A percentile compares a stretch with the other conserved stretches of the same genome.
Evolutionary conservation across 1,140 invertebrate species (phyloP).

Genomic region (Caenorhabditis latens): DNA sequence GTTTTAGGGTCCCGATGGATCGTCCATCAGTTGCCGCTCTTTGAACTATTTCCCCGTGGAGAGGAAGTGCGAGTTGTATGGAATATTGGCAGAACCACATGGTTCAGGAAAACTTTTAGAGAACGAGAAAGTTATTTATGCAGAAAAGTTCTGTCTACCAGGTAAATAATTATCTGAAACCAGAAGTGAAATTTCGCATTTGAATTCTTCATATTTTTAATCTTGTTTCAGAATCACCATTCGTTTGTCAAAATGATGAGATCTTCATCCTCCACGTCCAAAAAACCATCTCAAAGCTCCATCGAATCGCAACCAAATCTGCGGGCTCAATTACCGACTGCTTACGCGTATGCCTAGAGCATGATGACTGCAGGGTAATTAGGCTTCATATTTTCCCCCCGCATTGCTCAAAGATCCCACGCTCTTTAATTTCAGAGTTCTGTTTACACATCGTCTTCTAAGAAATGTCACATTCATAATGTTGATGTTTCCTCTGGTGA

Average conservation of each 20-base stretch:
- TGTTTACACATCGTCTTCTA: slow-evolving; percentile 35
- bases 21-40: slow-evolving; percentile 47
- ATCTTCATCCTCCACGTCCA: slow-evolving; percentile 62
- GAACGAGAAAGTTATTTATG: slow-evolving; percentile 57
- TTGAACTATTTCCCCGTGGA: slow-evolving; percentile 55
- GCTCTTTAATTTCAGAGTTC: slow-evolving; percentile 22
- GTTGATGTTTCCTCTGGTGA: slow-evolving; percentile 27
- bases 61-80: slow-evolving; percentile 56
- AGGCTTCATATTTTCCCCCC: background rate
- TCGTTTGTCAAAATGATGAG: slow-evolving; percentile 57
- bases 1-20: slow-evolving; percentile 59
- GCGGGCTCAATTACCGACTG: slow-evolving; percentile 54
- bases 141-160: slow-evolving; percentile 61
- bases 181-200: too few relatives aligned
- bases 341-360: slow-evolving; percentile 20
- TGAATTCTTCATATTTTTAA: background rate
- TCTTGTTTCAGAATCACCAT: slow-evolving; percentile 26
- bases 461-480: slow-evolving; percentile 41
- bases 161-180: background rate
- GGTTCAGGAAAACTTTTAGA: slow-evolving; percentile 59
- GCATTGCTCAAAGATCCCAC: slow-evolving; percentile 8
- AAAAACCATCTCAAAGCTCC: slow-evolving; percentile 42
- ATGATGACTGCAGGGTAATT: slow-evolving; percentile 56
- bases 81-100: slow-evolving; percentile 59
- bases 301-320: slow-evolving; percentile 2